Percentiles rank a stretch among this genome's conserved stretches.
These are phyloP conservation scores for Cyphomyrus discorhynchus DNA, from an alignment of 2,113 vertebrate species.

Conservation along the genomic window DNA sequence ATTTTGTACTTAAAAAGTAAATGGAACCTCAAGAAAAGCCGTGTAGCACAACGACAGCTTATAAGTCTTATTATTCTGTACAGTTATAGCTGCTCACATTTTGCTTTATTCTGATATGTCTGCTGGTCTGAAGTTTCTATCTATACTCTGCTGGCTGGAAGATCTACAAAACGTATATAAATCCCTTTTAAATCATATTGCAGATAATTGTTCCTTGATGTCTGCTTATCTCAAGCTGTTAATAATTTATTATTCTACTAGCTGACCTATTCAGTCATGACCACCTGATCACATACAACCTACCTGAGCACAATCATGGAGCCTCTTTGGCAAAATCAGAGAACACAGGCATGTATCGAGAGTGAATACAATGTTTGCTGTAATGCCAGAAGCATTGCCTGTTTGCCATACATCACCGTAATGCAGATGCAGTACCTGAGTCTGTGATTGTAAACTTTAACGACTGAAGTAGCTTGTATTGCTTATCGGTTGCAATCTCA, in stretches of 20 bases:
- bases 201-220: neutral
- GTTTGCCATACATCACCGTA: slow-evolving; percentile 41
- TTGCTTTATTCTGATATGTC: neutral
- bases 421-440: slow-evolving; percentile 46
- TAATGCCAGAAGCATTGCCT: neutral
- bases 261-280: neutral
- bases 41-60: neutral
- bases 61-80: neutral
- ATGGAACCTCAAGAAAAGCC: neutral
- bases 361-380: neutral
- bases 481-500: slow-evolving; percentile 63
- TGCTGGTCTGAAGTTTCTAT: neutral
- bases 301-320: neutral
- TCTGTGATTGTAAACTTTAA: slow-evolving; percentile 43
- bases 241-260: neutral
- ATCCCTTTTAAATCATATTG: neutral
- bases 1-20: neutral
- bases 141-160: neutral
- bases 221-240: neutral
- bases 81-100: neutral
- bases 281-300: neutral
- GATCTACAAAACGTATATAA: neutral
- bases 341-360: neutral
- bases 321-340: neutral
- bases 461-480: slow-evolving; percentile 60